Evolutionary conservation across 2,797 vertebrate genomes (phyloP).

Genomic region (Thalassophryne amazonica): DNA sequence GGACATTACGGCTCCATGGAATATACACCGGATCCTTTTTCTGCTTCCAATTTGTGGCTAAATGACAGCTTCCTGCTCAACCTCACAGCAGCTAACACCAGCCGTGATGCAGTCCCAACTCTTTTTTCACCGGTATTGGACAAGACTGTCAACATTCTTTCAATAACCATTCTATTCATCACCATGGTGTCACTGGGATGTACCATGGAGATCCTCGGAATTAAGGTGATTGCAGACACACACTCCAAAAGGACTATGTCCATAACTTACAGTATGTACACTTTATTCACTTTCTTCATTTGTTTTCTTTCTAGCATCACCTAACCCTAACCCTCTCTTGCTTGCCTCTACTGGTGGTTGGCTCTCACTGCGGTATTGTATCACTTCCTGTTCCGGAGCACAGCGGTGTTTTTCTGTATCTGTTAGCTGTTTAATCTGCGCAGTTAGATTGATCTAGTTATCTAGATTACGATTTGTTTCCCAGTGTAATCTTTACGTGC

Average conservation of each 20-base stretch:
- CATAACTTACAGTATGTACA: too few species aligned
- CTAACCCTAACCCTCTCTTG: too few species aligned
- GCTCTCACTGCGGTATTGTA: too few species aligned
- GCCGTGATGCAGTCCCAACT: background rate
- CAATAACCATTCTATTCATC: constrained; percentile 49
- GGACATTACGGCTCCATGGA: background rate
- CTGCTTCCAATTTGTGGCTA: background rate
- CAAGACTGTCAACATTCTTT: constrained; percentile 42
- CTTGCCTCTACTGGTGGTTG: too few species aligned
- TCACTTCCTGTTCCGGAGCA: too few species aligned
- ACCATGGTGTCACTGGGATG: constrained; percentile 82
- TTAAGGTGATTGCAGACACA: constrained; percentile 62
- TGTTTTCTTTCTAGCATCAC: constrained; percentile 51
- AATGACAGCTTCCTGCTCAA: constrained; percentile 24
- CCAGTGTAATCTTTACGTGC: too few species aligned
- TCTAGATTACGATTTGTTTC: too few species aligned
- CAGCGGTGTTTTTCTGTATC: too few species aligned
- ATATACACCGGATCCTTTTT: background rate
- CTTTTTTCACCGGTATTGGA: constrained; percentile 33
- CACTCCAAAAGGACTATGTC: too few species aligned
- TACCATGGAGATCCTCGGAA: constrained; percentile 83
- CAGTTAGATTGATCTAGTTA: too few species aligned
- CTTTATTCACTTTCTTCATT: background rate
- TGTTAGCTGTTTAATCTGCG: too few species aligned
- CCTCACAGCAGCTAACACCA: constrained; percentile 27